Evolutionary conservation across 2,113 vertebrate genomes (phyloP).

Genomic region (Pterocles burchelli): DNA sequence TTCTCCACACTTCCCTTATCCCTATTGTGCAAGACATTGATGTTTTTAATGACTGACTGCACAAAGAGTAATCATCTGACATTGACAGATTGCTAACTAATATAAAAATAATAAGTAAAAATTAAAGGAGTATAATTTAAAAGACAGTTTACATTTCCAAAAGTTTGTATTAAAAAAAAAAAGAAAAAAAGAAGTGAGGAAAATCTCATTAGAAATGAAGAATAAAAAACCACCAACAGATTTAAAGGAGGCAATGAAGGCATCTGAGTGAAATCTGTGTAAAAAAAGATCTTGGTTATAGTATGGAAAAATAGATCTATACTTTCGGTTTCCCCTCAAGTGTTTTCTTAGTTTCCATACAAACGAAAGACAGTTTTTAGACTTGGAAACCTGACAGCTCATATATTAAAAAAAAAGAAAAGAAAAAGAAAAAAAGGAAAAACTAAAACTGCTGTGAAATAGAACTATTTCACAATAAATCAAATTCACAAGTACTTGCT

Average conservation of each 20-base stretch:
- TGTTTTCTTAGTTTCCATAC: background rate
- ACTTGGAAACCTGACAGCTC: background rate
- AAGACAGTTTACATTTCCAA: background rate
- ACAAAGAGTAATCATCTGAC: background rate
- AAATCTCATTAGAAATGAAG: background rate
- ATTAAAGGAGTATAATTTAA: background rate
- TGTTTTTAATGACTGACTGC: background rate
- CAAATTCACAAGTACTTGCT: conserved; percentile 38
- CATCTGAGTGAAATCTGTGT: background rate
- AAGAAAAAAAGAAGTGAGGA: accelerated
- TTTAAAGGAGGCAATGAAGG: background rate
- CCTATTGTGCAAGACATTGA: background rate
- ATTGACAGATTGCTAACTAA: background rate
- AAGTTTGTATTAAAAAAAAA: background rate
- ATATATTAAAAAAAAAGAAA: background rate
- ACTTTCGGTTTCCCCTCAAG: background rate
- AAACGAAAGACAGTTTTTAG: background rate
- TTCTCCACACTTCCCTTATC: background rate
- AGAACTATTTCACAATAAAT: conserved; percentile 36
- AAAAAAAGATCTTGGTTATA: background rate
- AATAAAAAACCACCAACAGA: accelerated
- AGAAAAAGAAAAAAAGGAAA: background rate
- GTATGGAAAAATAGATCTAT: background rate
- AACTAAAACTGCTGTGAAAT: background rate
- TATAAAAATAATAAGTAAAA: background rate